Percentiles rank a stretch among this genome's conserved stretches.
These are phyloP conservation scores for Boleophthalmus pectinirostris DNA, from an alignment of 2,113 vertebrate genomes.

Conservation along the genomic window DNA sequence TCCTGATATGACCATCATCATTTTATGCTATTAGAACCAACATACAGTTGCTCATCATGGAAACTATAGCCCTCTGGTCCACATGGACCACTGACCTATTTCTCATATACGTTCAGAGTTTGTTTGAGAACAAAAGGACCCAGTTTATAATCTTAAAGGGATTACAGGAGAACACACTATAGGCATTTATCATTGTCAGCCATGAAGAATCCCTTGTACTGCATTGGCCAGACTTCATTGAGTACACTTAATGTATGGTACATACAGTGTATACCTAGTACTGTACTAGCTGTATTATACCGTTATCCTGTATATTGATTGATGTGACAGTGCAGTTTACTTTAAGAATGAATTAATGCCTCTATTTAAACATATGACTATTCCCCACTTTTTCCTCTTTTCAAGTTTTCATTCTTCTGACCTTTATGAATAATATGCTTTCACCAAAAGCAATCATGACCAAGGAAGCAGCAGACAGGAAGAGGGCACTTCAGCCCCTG, in stretches of 20 bases:
- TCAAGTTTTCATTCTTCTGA: conserved; percentile 51
- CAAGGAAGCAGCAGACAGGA: conserved; percentile 42
- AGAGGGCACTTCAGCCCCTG: conserved; percentile 48
- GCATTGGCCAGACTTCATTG: conserved; percentile 28
- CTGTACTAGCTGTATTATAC: not conserved
- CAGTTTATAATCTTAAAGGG: conserved; percentile 41
- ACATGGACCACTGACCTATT: conserved; percentile 69
- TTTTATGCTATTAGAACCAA: not conserved
- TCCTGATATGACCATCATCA: not conserved
- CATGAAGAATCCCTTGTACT: conserved; percentile 48
- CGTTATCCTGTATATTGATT: not conserved
- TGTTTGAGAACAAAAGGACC: conserved; percentile 61
- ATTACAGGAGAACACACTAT: conserved; percentile 16
- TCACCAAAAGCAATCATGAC: conserved; percentile 55
- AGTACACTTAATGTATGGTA: conserved; percentile 13
- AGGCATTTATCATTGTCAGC: conserved; percentile 75
- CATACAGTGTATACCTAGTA: not conserved
- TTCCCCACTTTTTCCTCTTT: conserved; percentile 27
- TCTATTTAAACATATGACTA: not conserved
- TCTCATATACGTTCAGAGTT: conserved; percentile 44
- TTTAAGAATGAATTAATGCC: not conserved
- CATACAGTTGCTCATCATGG: conserved; percentile 6
- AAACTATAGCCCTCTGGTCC: conserved; percentile 37
- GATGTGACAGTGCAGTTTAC: not conserved
- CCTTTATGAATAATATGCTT: conserved; percentile 70